These are phyloP conservation scores for Salvelinus namaycush DNA, from an alignment of 2,113 vertebrate species.

Conservation along the genomic window DNA sequence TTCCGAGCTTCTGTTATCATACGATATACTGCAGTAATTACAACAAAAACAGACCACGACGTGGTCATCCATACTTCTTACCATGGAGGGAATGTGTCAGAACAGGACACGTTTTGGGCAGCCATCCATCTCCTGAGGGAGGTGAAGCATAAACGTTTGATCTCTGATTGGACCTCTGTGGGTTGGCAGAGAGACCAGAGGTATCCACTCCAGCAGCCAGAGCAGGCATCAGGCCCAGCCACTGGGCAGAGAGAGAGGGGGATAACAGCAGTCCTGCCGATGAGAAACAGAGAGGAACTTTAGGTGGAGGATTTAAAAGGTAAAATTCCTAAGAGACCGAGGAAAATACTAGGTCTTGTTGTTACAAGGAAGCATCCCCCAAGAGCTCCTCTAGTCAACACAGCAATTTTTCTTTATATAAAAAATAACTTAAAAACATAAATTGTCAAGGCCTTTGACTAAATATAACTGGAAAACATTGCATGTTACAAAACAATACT, in stretches of 20 bases:
- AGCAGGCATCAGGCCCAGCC: constrained; percentile 5
- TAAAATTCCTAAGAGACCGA: not conserved
- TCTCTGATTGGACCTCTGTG: not conserved
- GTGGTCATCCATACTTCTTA: not conserved
- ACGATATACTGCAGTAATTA: no score
- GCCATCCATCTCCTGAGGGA: not conserved
- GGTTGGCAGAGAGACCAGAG: not conserved
- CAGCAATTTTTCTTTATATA: not conserved
- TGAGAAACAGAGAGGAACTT: constrained; percentile 7
- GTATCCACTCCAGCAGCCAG: not conserved
- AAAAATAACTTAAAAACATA: not conserved
- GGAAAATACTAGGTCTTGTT: not conserved
- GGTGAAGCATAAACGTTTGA: not conserved
- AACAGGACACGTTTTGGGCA: not conserved
- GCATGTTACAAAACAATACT: not conserved
- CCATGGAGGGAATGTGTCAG: not conserved
- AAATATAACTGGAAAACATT: not conserved
- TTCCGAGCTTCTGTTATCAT: no score
- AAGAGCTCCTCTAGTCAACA: not conserved
- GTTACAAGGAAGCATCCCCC: not conserved
- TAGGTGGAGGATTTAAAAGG: not conserved
- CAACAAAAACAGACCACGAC: not conserved
- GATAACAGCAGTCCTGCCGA: constrained; percentile 31
- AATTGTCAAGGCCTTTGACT: not conserved
- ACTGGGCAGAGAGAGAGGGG: constrained; percentile 18